Evolutionary conservation across 1,140 invertebrate genomes (phyloP).

Genomic region (Anoplophora glabripennis): DNA sequence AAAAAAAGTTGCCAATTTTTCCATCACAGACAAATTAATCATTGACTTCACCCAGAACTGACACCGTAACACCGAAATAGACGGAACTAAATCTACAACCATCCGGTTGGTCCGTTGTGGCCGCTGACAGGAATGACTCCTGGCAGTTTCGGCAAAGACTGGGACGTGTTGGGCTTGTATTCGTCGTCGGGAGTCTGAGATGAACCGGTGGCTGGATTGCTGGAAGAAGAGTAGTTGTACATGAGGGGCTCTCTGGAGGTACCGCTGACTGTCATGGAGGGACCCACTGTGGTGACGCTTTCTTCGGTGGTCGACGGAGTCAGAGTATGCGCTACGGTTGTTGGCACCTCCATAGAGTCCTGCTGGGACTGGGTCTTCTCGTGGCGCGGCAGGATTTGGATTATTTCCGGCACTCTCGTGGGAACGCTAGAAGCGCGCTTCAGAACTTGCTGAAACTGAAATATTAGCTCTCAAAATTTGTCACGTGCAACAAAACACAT

Average conservation of each 20-base stretch:
- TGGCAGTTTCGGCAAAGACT: slow-evolving; percentile 54
- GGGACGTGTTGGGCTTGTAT: slow-evolving; percentile 29
- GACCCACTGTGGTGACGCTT: slow-evolving; percentile 36
- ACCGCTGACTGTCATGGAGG: slow-evolving; percentile 6
- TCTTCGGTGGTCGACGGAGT: slow-evolving; percentile 45
- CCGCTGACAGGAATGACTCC: slow-evolving; percentile 64
- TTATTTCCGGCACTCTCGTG: slow-evolving; percentile 52
- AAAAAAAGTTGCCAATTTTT: no score
- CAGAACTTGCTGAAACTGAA: slow-evolving; percentile 48
- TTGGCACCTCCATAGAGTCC: slow-evolving; percentile 49
- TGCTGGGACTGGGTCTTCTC: slow-evolving; percentile 54
- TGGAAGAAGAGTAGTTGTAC: slow-evolving; percentile 43
- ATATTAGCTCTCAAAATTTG: no score
- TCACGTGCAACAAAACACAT: no score
- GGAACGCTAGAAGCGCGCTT: slow-evolving; percentile 64
- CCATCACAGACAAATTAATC: no score
- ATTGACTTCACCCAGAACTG: background rate
- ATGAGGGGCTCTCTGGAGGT: slow-evolving; percentile 48
- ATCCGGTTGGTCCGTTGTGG: slow-evolving; percentile 60
- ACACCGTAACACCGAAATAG: background rate
- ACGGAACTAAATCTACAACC: slow-evolving; percentile 51
- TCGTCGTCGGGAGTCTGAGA: slow-evolving; percentile 49
- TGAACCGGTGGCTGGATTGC: slow-evolving; percentile 45
- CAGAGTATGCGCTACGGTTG: slow-evolving; percentile 23
- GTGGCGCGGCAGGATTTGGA: slow-evolving; percentile 44